Percentiles rank a stretch among this genome's conserved stretches.
phyloP scores from a whole-genome alignment of 2,797 vertebrate genomes.

The Alca torda region DNA sequence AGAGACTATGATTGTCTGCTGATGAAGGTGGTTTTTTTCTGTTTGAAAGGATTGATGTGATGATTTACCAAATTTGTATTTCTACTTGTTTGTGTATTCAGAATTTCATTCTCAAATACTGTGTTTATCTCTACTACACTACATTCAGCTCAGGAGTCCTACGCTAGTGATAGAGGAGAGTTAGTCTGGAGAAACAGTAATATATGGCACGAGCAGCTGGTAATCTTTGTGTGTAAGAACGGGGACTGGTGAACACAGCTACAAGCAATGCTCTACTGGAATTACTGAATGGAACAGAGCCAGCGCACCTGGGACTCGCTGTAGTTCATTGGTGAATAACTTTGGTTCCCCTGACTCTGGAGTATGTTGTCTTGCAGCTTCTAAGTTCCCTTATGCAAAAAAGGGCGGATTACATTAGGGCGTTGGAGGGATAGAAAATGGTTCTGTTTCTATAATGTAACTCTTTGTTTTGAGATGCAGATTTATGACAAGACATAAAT shows the following conservation, averaged over 20 bases:
- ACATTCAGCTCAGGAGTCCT: neutral
- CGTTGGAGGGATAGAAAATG: neutral
- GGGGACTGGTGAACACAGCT: neutral
- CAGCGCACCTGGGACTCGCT: neutral
- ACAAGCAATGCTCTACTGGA: neutral
- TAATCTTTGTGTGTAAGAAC: neutral
- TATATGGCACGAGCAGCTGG: fast-evolving
- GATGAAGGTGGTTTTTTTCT: neutral
- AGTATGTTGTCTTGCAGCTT: neutral
- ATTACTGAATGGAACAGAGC: neutral
- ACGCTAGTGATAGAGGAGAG: too few species aligned
- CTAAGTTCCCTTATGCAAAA: neutral
- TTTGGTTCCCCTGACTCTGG: neutral
- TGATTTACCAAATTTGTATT: conserved; percentile 9
- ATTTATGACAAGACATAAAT: neutral
- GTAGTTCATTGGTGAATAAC: neutral
- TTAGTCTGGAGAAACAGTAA: neutral
- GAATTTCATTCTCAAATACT: neutral
- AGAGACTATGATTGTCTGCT: neutral
- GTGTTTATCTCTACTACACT: neutral
- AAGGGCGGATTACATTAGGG: neutral
- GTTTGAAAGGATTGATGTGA: neutral
- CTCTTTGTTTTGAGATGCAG: neutral
- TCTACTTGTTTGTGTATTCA: neutral
- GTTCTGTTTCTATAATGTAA: neutral